Evolutionary conservation across 2,113 vertebrate genomes (phyloP).

Genomic region (Lipophrys pholis): DNA sequence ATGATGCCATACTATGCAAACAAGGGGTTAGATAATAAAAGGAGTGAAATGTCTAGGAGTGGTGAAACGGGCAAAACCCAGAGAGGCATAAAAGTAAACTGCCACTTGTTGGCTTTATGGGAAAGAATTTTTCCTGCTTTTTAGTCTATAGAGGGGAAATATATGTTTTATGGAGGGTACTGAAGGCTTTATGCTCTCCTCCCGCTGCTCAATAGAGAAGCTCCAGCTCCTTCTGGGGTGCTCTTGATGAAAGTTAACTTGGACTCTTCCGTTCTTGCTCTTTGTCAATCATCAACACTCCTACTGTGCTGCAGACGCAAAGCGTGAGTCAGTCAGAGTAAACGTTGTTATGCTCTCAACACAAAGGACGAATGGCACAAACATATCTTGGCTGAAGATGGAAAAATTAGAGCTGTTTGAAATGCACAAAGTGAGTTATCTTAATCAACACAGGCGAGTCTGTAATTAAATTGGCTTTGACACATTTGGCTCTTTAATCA

Average conservation of each 20-base stretch:
- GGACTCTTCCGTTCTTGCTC: slow-evolving; percentile 38
- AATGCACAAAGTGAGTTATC: slow-evolving; percentile 20
- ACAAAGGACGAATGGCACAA: background rate
- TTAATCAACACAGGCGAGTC: slow-evolving; percentile 16
- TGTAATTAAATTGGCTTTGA: slow-evolving; percentile 32
- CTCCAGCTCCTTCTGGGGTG: slow-evolving; percentile 6
- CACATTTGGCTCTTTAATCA: slow-evolving; percentile 21
- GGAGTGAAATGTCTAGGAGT: background rate
- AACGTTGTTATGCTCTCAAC: background rate
- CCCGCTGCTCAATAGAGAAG: slow-evolving; percentile 17
- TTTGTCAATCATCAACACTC: slow-evolving; percentile 32
- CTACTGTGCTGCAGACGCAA: slow-evolving; percentile 17
- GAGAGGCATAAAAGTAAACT: slow-evolving; percentile 9
- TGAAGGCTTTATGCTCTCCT: slow-evolving; percentile 26
- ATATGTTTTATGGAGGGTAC: slow-evolving; percentile 29
- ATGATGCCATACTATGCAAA: background rate
- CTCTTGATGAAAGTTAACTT: slow-evolving; percentile 53
- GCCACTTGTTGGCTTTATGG: slow-evolving; percentile 13
- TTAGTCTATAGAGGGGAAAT: slow-evolving; percentile 8
- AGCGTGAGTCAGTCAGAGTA: slow-evolving; percentile 12
- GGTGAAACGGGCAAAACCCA: slow-evolving; percentile 9
- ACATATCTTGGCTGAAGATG: slow-evolving; percentile 4
- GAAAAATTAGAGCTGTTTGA: background rate
- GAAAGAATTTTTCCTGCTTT: slow-evolving; percentile 1
- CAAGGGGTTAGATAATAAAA: slow-evolving; percentile 13